Percentiles rank a stretch among this genome's conserved stretches.
phyloP scores from a whole-genome alignment of 1,140 invertebrate species.

The Ditylenchus dipsaci region DNA sequence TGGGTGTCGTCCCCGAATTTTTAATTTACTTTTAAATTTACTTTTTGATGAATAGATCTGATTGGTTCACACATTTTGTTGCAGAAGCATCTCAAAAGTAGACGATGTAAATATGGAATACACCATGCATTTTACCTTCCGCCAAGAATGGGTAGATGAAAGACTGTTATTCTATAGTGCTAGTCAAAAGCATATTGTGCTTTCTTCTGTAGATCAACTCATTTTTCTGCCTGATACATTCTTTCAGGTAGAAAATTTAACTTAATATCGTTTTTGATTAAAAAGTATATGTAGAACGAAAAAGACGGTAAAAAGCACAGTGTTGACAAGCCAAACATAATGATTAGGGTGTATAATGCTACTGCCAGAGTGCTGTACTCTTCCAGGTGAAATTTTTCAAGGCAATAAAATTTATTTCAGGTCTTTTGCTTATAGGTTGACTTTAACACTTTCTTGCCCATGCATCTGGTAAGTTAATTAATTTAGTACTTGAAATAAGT shows the following conservation, averaged over 20 bases:
- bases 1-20: not conserved
- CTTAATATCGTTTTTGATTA: not conserved
- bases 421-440: conserved; percentile 68
- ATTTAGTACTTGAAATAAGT: no score
- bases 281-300: conserved; percentile 86
- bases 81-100: conserved; percentile 80
- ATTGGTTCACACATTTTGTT: conserved; percentile 65
- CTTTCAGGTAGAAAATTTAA: conserved; percentile 44
- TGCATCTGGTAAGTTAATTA: conserved; percentile 64
- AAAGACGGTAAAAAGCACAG: conserved; percentile 94
- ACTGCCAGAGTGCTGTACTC: conserved; percentile 85
- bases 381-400: conserved; percentile 35
- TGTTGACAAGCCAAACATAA: conserved; percentile 68
- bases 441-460: conserved; percentile 82
- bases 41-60: conserved; percentile 62
- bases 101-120: conserved; percentile 87
- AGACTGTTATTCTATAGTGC: conserved; percentile 70
- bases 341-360: conserved; percentile 88
- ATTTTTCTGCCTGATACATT: conserved; percentile 56
- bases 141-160: conserved; percentile 90
- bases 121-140: conserved; percentile 76
- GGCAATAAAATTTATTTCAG: not conserved
- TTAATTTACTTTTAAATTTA: conserved; percentile 13
- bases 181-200: conserved; percentile 34
- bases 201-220: conserved; percentile 35